Evolutionary conservation across 2,888 invertebrate genomes (phyloP).

Genomic region (Taphrorychus bicolor): DNA sequence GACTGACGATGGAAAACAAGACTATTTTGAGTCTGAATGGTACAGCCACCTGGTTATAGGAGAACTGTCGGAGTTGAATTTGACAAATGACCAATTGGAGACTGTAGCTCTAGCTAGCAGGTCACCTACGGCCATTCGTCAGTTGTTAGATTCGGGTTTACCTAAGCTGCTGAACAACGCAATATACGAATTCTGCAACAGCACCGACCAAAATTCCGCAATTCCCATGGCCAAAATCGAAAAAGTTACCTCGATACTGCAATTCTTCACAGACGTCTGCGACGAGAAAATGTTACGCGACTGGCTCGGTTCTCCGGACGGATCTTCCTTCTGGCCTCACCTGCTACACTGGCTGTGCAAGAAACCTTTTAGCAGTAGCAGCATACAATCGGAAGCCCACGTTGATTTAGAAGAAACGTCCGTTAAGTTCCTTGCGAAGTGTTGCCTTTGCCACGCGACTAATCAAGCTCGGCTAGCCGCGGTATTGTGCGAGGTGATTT

Average conservation of each 20-base stretch:
- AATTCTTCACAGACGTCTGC: conserved; percentile 83
- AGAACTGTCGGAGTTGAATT: conserved; percentile 64
- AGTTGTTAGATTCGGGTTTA: conserved; percentile 78
- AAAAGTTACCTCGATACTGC: conserved; percentile 72
- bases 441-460: conserved; percentile 82
- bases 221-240: conserved; percentile 65
- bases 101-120: conserved; percentile 82
- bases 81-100: conserved; percentile 72
- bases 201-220: conserved; percentile 45
- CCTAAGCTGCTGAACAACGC: conserved; percentile 70
- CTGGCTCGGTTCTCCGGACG: conserved; percentile 84
- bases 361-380: conserved; percentile 51
- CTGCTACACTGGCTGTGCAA: conserved; percentile 77
- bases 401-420: conserved; percentile 76
- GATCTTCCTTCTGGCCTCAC: conserved; percentile 86
- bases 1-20: conserved; percentile 34
- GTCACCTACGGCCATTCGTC: conserved; percentile 78
- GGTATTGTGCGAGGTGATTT: conserved; percentile 78
- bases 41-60: conserved; percentile 66
- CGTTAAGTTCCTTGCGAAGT: conserved; percentile 81
- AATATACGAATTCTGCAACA: conserved; percentile 62
- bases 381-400: conserved; percentile 57
- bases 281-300: conserved; percentile 83
- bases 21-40: conserved; percentile 61
- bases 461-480: conserved; percentile 86